Base-by-base conservation (phyloP, 2,888 invertebrate genomes). In the Sclerodermus sp. region DNA sequence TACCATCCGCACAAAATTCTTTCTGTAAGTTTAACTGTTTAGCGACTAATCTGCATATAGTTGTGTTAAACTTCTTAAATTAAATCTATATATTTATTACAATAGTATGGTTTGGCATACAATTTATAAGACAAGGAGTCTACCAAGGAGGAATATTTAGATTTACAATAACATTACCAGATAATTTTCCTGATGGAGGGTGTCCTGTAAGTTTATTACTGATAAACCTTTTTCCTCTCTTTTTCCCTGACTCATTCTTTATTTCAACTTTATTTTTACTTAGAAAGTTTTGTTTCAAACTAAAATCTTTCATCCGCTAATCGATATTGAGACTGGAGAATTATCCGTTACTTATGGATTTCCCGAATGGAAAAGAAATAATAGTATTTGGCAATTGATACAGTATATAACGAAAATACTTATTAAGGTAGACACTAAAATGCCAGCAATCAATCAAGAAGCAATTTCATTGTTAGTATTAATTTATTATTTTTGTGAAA, bases 131-230 rank as follows among this genome's bases (percentile, higher is more conserved):
- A 67, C 87, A 88, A 77, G 96, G 96, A 16, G 81, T 87, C 57
- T 97, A 94, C 79, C 89, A 90, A 80, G 93, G 91, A 59, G 96
- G 91, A 52, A 84, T 96, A 47, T 95, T 96, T 77, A 87, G 95
- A 67, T 97, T 97, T 78, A 89, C 87, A 55, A 81, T 98, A 60
- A 83, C 85, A 62, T 84, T 97, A 72, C 93, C 96, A 49, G 90
- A 91, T 56, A 87, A 87, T 65, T 97, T 94, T 80, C 97, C 96
- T 18, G 88, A 91, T 78, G 86, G 87, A 52, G 87, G 86, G 68
- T 87, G 89, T 71, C 94, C 95, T 54, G 93, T 92, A 82, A 85
- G 87, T 83, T 56, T 40, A 8, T 34, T 10, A 42, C 13, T 43
- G 30, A 46, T 50, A 18, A 17, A 31, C 14, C 13, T 42, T 45